Base-by-base conservation (phyloP, 1,140 invertebrate genomes). In the Drosophila sp. region DNA sequence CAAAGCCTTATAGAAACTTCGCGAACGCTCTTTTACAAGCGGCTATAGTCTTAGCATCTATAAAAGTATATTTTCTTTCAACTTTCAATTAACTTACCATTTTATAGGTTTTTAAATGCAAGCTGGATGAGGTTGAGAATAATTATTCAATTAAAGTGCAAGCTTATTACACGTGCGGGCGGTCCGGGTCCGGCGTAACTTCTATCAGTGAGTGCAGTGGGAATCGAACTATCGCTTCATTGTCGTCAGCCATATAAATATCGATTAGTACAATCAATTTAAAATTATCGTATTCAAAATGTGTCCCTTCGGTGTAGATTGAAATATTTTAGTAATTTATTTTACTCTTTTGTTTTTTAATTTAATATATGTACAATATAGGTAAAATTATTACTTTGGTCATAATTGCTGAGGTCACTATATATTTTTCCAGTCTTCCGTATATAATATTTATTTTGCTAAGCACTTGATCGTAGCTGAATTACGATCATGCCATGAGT, bases 101-200 rank as follows among this genome's bases (percentile, higher is more conserved):
- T 89, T 73, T 63, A 30, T 68, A 68, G 60, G 25, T 69, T 64
- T 56, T 68, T 89, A 87, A 87, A 87, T 87, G 83, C 83, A 87
- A 83, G 38, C 79, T 87, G 80, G 80, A 67, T 50, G 3, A 35
- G 11, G 56, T 33, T 58, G 61, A 64, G 60, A 57, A 70, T 65
- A 54, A 29, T 47, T 33, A 80, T 35, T 63, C 55, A 76, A 60
- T 58, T 44, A 65, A 60, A 73, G 70, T 70, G 38, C 66, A 33
- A 77, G 83, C 72, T 76, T 63, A 83, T 72, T 70, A 87, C 83
- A 89, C 83, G 84, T 89, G 83, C 72, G 72, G 61, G 33, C 69
- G 60, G 74, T 50, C 44, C 44, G 44, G 44, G 75, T 11, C 66
- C 74, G 74, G 74, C 74, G 74, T 70, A 70, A 69, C 66, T 76